Percentiles rank a stretch among this genome's conserved stretches.
Conservation (phyloP, 2,888 invertebrate genomes). For the Trileptium ribeirensis region DNA sequence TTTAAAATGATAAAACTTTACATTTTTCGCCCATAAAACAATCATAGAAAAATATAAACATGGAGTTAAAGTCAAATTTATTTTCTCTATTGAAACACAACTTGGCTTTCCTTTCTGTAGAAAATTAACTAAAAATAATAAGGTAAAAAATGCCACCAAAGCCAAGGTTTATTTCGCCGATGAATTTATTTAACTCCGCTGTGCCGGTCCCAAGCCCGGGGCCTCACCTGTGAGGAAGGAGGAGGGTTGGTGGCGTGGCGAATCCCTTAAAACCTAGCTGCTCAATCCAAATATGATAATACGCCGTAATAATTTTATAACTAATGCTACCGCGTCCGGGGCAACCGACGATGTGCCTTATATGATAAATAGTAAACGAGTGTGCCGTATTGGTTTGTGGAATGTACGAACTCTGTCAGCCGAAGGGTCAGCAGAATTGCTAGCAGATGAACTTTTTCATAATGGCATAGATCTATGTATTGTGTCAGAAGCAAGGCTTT, state of each 20-base stretch:
- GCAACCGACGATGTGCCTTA: not conserved
- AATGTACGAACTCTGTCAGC: not conserved
- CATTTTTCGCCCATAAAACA: too few species aligned
- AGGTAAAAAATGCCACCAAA: too few species aligned
- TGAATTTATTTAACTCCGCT: too few species aligned
- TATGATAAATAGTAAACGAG: not conserved
- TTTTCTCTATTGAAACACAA: too few species aligned
- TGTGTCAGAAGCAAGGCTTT: not conserved
- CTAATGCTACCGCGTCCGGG: too few species aligned
- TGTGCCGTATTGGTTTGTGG: not conserved
- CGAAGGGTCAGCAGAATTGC: not conserved
- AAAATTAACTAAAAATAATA: too few species aligned
- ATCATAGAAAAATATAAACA: too few species aligned
- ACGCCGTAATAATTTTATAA: not conserved
- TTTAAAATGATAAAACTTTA: too few species aligned
- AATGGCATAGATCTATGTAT: not conserved
- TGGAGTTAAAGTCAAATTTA: too few species aligned
- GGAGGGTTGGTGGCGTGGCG: constrained; percentile 6
- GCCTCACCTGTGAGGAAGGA: too few species aligned
- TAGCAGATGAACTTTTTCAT: not conserved
- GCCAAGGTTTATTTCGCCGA: too few species aligned
- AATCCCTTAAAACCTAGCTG: not conserved
- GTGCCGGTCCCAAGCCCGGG: constrained; percentile 17
- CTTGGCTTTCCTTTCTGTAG: too few species aligned
- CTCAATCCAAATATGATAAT: not conserved